Evolutionary conservation across 2,797 vertebrate species (phyloP).

Genomic region (Malacoraja senta): DNA sequence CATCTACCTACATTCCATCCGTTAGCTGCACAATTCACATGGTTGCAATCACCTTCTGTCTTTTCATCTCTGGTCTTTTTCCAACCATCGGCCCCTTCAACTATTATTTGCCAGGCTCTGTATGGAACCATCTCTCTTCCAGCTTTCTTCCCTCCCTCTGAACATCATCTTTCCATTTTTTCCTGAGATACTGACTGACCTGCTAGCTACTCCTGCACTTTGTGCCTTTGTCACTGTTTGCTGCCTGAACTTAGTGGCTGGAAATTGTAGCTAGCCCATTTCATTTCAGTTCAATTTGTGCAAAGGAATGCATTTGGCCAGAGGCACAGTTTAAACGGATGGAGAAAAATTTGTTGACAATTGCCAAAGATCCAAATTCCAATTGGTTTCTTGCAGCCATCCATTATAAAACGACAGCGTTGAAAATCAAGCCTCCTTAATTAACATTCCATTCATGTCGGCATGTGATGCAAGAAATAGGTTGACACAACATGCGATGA

Average conservation of each 20-base stretch:
- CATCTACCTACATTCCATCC: no score
- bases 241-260: neutral
- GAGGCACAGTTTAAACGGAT: neutral
- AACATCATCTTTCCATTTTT: no score
- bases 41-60: no score
- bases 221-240: neutral
- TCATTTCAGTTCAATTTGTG: neutral
- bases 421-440: neutral
- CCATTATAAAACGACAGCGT: neutral
- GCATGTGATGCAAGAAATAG: neutral
- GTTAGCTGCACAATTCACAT: no score
- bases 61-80: no score
- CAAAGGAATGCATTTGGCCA: neutral
- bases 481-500: conserved; percentile 5
- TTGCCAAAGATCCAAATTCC: neutral
- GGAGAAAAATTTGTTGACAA: neutral
- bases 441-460: neutral
- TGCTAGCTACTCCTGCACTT: no score
- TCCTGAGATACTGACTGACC: no score
- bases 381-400: neutral
- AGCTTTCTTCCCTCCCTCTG: no score
- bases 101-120: no score
- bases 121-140: no score
- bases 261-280: neutral
- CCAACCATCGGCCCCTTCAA: no score